These are phyloP conservation scores for Rhysida immarginata DNA, from an alignment of 1,140 invertebrate genomes.

Conservation along the genomic window DNA sequence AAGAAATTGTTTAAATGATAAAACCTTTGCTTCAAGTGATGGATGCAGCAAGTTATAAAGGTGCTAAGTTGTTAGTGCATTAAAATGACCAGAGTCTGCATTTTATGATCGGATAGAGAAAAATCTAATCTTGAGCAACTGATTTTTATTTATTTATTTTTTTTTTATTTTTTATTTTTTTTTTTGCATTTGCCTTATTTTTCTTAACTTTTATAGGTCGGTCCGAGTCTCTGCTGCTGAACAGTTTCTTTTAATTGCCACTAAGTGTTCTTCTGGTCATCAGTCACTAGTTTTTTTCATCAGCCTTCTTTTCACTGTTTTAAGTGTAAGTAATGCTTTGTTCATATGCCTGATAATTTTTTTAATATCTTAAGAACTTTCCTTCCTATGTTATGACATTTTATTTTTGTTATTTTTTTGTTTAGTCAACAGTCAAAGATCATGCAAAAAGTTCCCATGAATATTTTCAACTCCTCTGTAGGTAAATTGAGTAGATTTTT, in stretches of 20 bases:
- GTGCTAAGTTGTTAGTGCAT: too few species aligned
- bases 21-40: too few species aligned
- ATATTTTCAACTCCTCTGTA: slow-evolving; percentile 59
- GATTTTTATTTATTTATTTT: too few species aligned
- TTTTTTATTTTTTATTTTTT: not conserved
- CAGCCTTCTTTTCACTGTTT: slow-evolving; percentile 54
- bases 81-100: too few species aligned
- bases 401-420: not conserved
- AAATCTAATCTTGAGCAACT: too few species aligned
- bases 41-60: too few species aligned
- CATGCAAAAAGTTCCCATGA: slow-evolving; percentile 64
- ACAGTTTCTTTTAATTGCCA: slow-evolving; percentile 64
- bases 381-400: not conserved
- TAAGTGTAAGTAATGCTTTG: slow-evolving; percentile 25
- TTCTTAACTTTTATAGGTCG: slow-evolving; percentile 23
- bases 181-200: not conserved
- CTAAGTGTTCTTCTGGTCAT: slow-evolving; percentile 38
- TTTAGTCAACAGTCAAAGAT: slow-evolving; percentile 53
- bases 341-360: not conserved
- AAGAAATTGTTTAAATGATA: too few species aligned
- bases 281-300: slow-evolving; percentile 51
- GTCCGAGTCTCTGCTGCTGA: slow-evolving; percentile 60
- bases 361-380: not conserved
- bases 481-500: slow-evolving; percentile 23
- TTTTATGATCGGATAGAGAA: too few species aligned